phyloP scores from a whole-genome alignment of 2,797 vertebrate genomes.

The Antrozous pallidus region DNA sequence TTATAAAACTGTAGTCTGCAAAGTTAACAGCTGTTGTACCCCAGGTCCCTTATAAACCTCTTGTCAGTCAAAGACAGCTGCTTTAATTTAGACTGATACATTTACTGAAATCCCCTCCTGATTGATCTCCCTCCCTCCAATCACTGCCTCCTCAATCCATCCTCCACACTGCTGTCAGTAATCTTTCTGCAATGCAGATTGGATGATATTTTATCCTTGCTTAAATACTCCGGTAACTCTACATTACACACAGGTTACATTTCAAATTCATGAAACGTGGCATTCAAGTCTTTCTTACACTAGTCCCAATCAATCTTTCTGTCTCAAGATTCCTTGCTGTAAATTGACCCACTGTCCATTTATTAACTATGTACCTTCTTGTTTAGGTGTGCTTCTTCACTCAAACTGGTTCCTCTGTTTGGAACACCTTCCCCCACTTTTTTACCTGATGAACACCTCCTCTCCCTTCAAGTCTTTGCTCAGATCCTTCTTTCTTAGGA shows the following conservation, averaged over 20 bases:
- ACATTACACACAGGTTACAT: slow-evolving; percentile 18
- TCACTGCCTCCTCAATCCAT: slow-evolving; percentile 45
- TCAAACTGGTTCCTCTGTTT: neutral
- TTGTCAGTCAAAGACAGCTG: neutral
- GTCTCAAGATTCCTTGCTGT: neutral
- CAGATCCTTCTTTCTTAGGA: neutral
- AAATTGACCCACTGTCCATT: neutral
- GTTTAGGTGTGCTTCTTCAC: neutral
- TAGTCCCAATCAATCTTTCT: neutral
- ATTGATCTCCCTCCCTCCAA: slow-evolving; percentile 1
- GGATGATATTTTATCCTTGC: slow-evolving; percentile 25
- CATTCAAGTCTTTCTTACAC: neutral
- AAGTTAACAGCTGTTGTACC: neutral
- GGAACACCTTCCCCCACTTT: neutral
- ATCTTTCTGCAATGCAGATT: slow-evolving; percentile 45
- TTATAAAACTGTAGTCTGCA: neutral
- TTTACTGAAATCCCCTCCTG: neutral
- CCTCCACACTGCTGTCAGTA: slow-evolving; percentile 58
- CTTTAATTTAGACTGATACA: neutral
- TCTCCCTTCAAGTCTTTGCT: neutral
- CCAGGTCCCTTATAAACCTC: neutral
- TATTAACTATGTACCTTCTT: neutral
- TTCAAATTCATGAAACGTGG: neutral
- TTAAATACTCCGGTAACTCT: slow-evolving; percentile 19
- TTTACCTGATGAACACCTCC: neutral